Percentiles rank a stretch among this genome's conserved stretches.
Conservation (phyloP, 1,140 invertebrate species). For the Drosophila paulistorum region DNA sequence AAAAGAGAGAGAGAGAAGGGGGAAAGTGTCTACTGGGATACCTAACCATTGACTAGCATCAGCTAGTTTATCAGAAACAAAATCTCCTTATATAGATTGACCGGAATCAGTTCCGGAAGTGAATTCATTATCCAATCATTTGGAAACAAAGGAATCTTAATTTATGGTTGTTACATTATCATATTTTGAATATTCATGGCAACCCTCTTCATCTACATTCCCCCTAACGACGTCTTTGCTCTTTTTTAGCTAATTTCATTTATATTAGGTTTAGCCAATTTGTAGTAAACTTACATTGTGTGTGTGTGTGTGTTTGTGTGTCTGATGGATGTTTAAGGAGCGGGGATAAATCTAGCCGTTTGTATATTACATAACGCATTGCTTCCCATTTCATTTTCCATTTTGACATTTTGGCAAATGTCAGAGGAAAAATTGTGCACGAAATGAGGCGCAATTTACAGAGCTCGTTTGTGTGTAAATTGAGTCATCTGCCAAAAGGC, state of each 20-base stretch:
- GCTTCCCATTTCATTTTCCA: constrained; percentile 47
- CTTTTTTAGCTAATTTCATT: constrained; percentile 61
- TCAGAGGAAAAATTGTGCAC: constrained; percentile 72
- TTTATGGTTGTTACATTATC: constrained; percentile 33
- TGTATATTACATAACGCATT: constrained; percentile 38
- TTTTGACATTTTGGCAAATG: constrained; percentile 73
- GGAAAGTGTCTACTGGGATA: not conserved
- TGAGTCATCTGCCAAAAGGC: constrained; percentile 72
- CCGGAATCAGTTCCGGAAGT: not conserved
- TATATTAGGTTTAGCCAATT: constrained; percentile 74
- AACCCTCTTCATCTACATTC: constrained; percentile 24
- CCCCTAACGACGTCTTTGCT: not conserved
- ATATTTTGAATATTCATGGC: constrained; percentile 18
- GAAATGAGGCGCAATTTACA: constrained; percentile 79
- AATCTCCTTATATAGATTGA: not conserved
- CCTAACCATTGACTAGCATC: no score
- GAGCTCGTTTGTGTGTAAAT: constrained; percentile 77
- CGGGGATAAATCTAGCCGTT: constrained; percentile 21
- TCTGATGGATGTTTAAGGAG: not conserved
- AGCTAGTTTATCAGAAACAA: no score
- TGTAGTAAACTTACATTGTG: constrained; percentile 30
- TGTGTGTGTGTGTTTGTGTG: not conserved
- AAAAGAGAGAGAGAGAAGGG: not conserved
- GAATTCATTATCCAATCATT: constrained; percentile 6
- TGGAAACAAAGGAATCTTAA: constrained; percentile 20